phyloP scores from a whole-genome alignment of 2,113 vertebrate genomes.

The Stigmatopora nigra region DNA sequence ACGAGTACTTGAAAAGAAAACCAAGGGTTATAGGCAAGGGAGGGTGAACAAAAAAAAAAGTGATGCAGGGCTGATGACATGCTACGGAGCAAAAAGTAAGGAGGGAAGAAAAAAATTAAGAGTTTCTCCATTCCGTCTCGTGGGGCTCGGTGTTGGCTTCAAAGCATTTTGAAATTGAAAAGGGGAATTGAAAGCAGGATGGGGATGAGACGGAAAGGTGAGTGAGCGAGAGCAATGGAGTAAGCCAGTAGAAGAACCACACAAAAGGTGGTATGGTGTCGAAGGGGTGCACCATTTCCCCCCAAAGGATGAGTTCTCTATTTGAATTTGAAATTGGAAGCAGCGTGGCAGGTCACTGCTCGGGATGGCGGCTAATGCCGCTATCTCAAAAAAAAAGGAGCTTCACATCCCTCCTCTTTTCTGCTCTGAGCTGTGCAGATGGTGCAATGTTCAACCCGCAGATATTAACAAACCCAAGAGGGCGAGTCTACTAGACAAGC shows the following conservation, averaged over 20 bases:
- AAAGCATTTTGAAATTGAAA: constrained; percentile 64
- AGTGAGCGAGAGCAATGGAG: constrained; percentile 19
- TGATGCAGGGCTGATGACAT: constrained; percentile 55
- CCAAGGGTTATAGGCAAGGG: constrained; percentile 30
- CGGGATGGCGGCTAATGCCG: constrained; percentile 48
- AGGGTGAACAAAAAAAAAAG: background rate
- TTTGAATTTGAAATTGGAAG: constrained; percentile 62
- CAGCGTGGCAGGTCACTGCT: constrained; percentile 52
- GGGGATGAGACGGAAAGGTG: constrained; percentile 39
- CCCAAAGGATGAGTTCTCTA: constrained; percentile 51
- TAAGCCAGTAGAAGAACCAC: constrained; percentile 21
- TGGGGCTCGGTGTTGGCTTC: constrained; percentile 49
- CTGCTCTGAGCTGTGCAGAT: constrained; percentile 59
- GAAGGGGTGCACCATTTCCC: constrained; percentile 30
- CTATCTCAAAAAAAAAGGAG: constrained; percentile 31
- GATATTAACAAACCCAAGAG: constrained; percentile 66
- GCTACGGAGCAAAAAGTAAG: constrained; percentile 43
- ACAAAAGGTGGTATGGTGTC: constrained; percentile 19
- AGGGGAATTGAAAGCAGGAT: constrained; percentile 51
- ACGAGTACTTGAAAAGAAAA: constrained; percentile 37
- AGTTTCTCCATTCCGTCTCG: constrained; percentile 49
- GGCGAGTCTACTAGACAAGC: constrained; percentile 36
- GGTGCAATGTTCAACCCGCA: constrained; percentile 62
- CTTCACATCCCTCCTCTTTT: constrained; percentile 19
- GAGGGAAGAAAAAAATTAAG: constrained; percentile 35